These are phyloP conservation scores for Phoenoteleia sp. DNA, from an alignment of 2,888 invertebrate species.

Conservation along the genomic window DNA sequence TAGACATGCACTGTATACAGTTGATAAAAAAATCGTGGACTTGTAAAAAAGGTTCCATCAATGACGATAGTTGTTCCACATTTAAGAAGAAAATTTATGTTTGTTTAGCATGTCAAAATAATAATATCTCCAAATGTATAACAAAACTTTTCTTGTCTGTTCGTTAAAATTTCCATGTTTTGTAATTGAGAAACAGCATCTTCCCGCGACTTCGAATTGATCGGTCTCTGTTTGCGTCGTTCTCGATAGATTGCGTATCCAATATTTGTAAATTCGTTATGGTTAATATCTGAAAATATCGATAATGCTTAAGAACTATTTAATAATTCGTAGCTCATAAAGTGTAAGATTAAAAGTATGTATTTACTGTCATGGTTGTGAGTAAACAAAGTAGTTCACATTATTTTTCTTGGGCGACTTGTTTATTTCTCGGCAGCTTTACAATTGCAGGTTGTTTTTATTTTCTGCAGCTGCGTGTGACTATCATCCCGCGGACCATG, in stretches of 20 bases:
- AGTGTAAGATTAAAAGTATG: too few species aligned
- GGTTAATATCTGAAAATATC: constrained; percentile 1
- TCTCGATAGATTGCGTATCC: neutral
- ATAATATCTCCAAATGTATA: neutral
- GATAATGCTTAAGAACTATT: too few species aligned
- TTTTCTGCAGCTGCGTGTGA: neutral
- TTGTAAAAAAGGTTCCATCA: constrained; percentile 28
- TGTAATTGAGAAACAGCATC: neutral
- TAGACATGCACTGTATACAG: constrained; percentile 30
- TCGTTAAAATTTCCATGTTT: constrained; percentile 4
- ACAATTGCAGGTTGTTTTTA: constrained; percentile 1
- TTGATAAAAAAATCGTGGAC: constrained; percentile 29
- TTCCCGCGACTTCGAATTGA: neutral
- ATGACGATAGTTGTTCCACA: constrained; percentile 11
- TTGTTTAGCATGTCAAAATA: constrained; percentile 6
- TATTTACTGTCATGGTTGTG: neutral
- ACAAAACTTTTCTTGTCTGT: neutral
- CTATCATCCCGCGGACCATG: neutral
- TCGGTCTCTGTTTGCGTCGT: neutral
- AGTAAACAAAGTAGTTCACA: neutral
- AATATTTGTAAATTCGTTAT: constrained; percentile 1
- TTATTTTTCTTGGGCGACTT: neutral
- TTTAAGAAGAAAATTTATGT: constrained; percentile 5
- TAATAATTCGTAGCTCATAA: too few species aligned
- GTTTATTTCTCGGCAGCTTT: neutral